Percentiles rank a stretch among this genome's conserved stretches.
Conservation (phyloP, 2,888 invertebrate genomes). For the Tupiocoris notatus region DNA sequence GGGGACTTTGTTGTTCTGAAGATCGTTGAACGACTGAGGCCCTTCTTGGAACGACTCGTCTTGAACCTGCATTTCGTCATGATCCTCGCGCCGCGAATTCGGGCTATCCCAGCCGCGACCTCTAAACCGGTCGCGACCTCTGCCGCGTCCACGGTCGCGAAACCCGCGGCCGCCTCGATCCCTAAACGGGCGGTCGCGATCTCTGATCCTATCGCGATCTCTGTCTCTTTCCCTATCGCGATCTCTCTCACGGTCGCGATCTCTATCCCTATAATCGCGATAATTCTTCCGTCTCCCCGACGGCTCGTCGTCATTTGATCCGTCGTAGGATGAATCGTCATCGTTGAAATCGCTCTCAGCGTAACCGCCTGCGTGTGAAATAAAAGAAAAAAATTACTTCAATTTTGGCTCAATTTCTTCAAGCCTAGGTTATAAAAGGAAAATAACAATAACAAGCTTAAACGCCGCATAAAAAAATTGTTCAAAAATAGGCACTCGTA, state of each 20-base stretch:
- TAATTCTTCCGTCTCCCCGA: neutral
- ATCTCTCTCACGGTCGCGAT: neutral
- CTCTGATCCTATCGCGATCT: neutral
- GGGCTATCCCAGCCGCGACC: constrained; percentile 3
- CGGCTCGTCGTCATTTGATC: neutral
- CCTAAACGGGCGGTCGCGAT: neutral
- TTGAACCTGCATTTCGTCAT: neutral
- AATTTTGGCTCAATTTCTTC: too few relatives aligned
- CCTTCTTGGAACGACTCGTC: constrained; percentile 10
- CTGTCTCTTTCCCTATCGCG: neutral
- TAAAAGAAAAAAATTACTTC: neutral
- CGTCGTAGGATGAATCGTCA: neutral
- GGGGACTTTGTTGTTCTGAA: neutral
- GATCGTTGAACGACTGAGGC: neutral
- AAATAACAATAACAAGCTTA: too few relatives aligned
- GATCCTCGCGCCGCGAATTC: neutral
- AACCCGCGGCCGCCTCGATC: constrained; percentile 2
- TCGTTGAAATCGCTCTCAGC: neutral
- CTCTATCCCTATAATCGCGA: neutral
- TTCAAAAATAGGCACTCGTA: too few relatives aligned
- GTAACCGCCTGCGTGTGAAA: neutral
- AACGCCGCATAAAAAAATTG: too few relatives aligned
- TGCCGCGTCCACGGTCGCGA: neutral
- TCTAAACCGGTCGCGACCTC: neutral
- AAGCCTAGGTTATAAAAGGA: too few relatives aligned